Conservation (phyloP, 2,113 vertebrate species). For the Coracopsis vasa region DNA sequence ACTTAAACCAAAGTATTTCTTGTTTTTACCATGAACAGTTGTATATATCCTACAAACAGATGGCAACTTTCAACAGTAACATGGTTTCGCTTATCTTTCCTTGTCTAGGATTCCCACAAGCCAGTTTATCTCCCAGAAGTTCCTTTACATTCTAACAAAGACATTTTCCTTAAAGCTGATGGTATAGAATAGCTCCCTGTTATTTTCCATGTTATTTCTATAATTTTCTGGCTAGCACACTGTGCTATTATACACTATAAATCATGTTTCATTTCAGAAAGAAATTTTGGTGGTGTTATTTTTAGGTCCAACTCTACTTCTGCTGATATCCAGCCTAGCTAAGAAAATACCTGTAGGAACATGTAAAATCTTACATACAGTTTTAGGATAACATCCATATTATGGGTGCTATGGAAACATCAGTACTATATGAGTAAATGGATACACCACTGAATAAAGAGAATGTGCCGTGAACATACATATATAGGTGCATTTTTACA, state of each 20-base stretch:
- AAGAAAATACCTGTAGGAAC: slow-evolving; percentile 14
- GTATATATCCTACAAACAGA: background rate
- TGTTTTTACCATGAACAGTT: background rate
- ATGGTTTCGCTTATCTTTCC: background rate
- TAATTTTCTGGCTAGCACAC: background rate
- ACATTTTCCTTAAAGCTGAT: background rate
- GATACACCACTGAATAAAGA: background rate
- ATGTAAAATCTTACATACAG: background rate
- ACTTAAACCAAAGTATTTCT: background rate
- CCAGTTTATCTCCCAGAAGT: background rate
- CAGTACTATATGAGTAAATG: background rate
- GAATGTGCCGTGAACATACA: background rate
- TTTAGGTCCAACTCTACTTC: slow-evolving; percentile 7
- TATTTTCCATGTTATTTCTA: slow-evolving; percentile 23
- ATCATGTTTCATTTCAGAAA: slow-evolving; percentile 6
- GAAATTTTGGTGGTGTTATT: slow-evolving; percentile 9
- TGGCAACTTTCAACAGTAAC: background rate
- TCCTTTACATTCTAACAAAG: background rate
- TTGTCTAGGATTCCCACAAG: background rate
- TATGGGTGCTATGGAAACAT: background rate
- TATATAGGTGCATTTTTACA: background rate
- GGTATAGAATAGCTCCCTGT: background rate
- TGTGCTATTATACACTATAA: slow-evolving; percentile 1
- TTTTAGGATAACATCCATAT: background rate
- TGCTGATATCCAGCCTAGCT: background rate